Evolutionary conservation across 2,888 invertebrate species (phyloP), one percentile per base, ranked within the genome.

Genomic region (Patella caerulea): DNA sequence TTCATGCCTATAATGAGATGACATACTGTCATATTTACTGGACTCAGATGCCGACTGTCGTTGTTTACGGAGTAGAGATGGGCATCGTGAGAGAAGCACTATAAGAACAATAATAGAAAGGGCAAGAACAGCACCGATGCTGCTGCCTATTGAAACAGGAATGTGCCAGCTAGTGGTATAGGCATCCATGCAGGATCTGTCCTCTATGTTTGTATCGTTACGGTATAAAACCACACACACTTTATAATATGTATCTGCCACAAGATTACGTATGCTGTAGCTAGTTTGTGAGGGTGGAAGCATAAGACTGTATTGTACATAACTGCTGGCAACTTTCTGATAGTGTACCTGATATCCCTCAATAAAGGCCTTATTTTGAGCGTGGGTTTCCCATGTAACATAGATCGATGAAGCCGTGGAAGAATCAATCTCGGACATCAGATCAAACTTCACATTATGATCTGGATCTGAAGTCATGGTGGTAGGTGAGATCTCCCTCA

Each of bases 141-240:
- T 88, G 80, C 88, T 88, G 11, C 88, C 89, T 15, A 89, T 86
- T 12, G 89, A 89, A 14, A 89, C 89, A 3, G 89, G 89, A 45
- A 89, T 84, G 73, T 88, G 87, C 88, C 88, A 89, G 80, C 86
- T 87, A 12, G 87, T 86, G 29, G 89, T 89, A 34, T 86, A 83
- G 15, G 88, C 89, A 54, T 87, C 89, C 9, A 86, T 80, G 78
- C 89, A 89, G 74, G 87, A 83, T 2, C 85, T 83, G 15, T 83
- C 74, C 0, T 84, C 84, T 9, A 79, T 73, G 15, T 75, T 53
- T 2, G 86, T 86, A 72, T 86, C 85, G 74, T 88, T 88, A 17
- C 86, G 82, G 72, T 87, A 86, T 76, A 88, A 84, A 2, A 86
- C 83, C 59, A 89, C 82, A 76, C 89, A 89, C 19, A 89, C 86